Evolutionary conservation across 2,797 vertebrate species (phyloP).

Genomic region (Haliaeetus vocifer): DNA sequence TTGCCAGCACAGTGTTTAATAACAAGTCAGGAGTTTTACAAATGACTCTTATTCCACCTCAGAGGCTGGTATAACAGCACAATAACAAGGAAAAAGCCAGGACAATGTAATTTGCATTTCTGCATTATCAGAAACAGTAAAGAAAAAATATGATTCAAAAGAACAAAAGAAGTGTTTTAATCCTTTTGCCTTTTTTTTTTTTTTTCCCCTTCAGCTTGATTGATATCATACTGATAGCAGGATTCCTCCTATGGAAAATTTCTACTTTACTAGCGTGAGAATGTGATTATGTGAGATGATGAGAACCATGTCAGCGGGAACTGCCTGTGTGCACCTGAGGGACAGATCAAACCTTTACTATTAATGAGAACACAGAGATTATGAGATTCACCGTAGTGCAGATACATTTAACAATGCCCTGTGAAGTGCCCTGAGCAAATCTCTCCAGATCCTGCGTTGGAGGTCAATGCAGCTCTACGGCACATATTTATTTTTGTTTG

Average conservation of each 20-base stretch:
- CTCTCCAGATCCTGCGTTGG: neutral
- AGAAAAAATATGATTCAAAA: neutral
- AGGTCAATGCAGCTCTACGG: neutral
- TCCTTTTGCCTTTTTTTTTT: neutral
- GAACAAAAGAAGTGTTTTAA: neutral
- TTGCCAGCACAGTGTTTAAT: neutral
- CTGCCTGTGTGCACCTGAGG: neutral
- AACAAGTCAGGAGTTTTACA: neutral
- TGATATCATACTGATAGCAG: neutral
- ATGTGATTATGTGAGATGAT: neutral
- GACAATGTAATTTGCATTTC: neutral
- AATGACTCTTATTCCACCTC: neutral
- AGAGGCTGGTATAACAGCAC: neutral
- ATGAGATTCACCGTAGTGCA: neutral
- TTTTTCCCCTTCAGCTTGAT: neutral
- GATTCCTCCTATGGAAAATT: neutral
- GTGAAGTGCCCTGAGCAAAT: neutral
- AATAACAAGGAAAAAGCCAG: neutral
- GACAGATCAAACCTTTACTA: neutral
- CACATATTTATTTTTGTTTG: neutral
- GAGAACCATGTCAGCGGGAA: neutral
- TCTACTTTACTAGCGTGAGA: neutral
- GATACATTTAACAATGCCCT: neutral
- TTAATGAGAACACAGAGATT: neutral
- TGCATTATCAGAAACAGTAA: neutral